Evolutionary conservation across 2,113 vertebrate species (phyloP), one percentile per base, ranked within the genome.

Genomic region (Sinocyclocheilus maitianheensis): DNA sequence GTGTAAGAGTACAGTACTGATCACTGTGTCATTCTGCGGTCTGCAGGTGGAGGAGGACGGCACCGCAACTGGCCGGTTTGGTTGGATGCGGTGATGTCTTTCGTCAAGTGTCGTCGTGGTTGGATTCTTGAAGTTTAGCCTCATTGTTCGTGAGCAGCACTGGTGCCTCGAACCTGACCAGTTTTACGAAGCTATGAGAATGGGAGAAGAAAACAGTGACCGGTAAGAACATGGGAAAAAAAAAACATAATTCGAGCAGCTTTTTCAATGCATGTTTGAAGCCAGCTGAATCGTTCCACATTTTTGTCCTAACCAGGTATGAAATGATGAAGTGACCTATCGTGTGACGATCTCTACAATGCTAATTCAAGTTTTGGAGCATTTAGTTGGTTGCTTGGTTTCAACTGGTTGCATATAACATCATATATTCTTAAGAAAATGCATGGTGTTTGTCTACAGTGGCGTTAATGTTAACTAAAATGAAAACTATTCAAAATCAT

Each of bases 121-220:
- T 46, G 77, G 69, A 60, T 81, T 85, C 69, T 77, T 79, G 85
- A 62, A 77, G 83, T 81, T 60, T 82, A 63, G 81, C 24, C 81
- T 98, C 95, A 98, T 90, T 98, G 96, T 84, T 98, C 97, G 84
- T 97, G 95, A 93, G 97, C 97, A 93, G 98, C 98, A 92, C 97
- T 99, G 88, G 96, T 99, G 92, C 97, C 98, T 95, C 97, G 96
- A 91, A 99, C 96, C 93, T 97, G 96, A 94, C 98, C 97, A 95
- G 95, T 96, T 85, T 96, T 97, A 94, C 97, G 97, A 93, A 99
- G 94, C 98, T 98, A 95, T 0, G 87, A 89, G 86, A 88, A 80
- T 5, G 9, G 34, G 55, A 48, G 22, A 60, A 18, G 20, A 53
- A 72, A 72, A 80, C 55, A 22, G 48, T 53, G 24, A 77, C 13